Evolutionary conservation across 2,797 vertebrate species (phyloP).

Genomic region (Coccyzus lansbergi): DNA sequence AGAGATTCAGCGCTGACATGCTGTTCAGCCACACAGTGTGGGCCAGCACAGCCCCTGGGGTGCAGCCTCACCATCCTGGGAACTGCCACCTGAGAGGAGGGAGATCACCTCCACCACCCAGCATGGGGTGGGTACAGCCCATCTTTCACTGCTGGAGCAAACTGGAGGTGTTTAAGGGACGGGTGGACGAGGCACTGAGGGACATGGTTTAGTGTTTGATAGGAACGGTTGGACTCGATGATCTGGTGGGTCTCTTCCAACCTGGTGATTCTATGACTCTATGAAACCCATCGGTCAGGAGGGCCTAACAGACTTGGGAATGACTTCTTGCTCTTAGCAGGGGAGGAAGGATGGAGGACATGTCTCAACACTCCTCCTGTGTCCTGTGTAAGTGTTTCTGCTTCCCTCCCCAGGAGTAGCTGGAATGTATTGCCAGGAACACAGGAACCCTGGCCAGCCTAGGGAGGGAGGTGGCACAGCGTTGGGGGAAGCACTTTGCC

Average conservation of each 20-base stretch:
- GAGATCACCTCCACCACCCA: background rate
- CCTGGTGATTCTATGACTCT: no score
- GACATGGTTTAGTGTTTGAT: no score
- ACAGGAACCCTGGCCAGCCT: background rate
- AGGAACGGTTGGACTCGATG: no score
- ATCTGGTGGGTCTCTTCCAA: no score
- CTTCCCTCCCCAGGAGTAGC: background rate
- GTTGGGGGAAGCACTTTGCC: background rate
- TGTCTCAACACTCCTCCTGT: background rate
- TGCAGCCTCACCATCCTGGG: background rate
- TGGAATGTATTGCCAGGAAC: background rate
- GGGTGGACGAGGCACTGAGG: no score
- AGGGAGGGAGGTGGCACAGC: background rate
- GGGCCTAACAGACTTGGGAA: background rate
- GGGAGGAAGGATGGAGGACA: background rate
- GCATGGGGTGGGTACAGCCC: background rate
- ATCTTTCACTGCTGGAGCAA: background rate
- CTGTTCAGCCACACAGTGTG: fast-evolving
- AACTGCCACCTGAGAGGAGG: background rate
- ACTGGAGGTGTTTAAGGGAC: no score
- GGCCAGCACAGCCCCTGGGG: background rate
- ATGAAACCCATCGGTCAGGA: background rate
- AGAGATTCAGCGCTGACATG: fast-evolving
- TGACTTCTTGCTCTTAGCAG: background rate
- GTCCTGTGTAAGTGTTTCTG: background rate